Conservation (phyloP, 2,797 vertebrate species). For the Hippocampus kuda region DNA sequence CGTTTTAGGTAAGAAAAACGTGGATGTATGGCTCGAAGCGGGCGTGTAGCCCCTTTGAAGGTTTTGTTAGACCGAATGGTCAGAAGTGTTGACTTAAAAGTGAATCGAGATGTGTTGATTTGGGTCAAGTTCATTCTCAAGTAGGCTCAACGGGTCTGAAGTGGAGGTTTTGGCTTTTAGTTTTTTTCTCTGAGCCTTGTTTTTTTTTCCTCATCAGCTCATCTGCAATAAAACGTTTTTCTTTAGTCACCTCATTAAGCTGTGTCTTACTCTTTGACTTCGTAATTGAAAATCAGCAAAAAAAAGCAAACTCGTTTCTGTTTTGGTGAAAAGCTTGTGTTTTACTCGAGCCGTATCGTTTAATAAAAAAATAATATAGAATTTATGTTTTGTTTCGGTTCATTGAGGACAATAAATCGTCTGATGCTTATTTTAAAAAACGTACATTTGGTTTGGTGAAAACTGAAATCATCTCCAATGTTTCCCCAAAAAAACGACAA, state of each 20-base stretch:
- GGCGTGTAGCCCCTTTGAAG: neutral
- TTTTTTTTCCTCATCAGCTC: no score
- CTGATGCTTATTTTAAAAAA: no score
- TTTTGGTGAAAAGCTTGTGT: no score
- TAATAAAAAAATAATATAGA: no score
- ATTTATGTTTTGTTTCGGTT: no score
- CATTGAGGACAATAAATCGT: no score
- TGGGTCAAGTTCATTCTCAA: neutral
- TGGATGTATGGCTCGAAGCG: no score
- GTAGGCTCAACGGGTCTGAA: neutral
- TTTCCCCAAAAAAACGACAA: neutral
- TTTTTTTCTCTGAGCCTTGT: no score
- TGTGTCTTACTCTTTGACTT: neutral
- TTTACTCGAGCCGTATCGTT: no score
- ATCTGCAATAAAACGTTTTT: neutral
- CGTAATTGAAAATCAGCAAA: neutral
- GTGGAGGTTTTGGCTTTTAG: neutral
- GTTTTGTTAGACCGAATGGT: neutral
- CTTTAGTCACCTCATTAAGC: neutral
- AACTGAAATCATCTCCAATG: no score
- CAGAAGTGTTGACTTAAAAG: neutral
- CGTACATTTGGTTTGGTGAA: no score
- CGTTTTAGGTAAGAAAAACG: constrained; percentile 47
- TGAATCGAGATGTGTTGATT: neutral
- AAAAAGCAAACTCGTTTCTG: neutral